Conservation (phyloP, 2,797 vertebrate genomes). For the Enteromius paludinosus region DNA sequence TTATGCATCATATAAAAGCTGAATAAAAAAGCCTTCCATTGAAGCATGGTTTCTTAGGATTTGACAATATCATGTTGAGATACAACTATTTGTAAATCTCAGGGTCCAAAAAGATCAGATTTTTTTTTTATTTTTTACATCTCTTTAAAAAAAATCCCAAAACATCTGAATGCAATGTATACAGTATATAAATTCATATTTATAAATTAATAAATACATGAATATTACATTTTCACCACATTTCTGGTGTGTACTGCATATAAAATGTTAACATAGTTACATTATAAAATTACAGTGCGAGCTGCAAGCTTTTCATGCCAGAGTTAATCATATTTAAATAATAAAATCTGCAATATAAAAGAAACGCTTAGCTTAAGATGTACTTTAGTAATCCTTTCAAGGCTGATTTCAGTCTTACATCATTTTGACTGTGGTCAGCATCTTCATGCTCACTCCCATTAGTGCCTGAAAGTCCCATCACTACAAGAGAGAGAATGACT, state of each 20-base stretch:
- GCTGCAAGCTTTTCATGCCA: background rate
- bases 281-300: too few species aligned
- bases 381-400: background rate
- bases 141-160: too few species aligned
- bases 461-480: constrained; percentile 63
- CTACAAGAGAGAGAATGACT: constrained; percentile 38
- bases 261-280: constrained; percentile 2
- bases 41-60: too few species aligned
- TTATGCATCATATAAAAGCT: too few species aligned
- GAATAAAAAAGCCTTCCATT: too few species aligned
- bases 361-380: constrained; percentile 11
- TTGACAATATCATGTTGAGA: too few species aligned
- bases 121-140: too few species aligned
- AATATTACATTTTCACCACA: background rate
- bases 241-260: background rate
- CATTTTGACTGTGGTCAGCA: constrained; percentile 57
- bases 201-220: background rate
- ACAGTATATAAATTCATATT: background rate
- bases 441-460: constrained; percentile 69
- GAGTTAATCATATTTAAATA: background rate
- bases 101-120: too few species aligned
- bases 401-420: constrained; percentile 54
- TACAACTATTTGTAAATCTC: too few species aligned
- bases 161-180: background rate
- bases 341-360: constrained; percentile 4